Base-by-base conservation (phyloP, 1,140 invertebrate species). In the Halictus rubicundus region DNA sequence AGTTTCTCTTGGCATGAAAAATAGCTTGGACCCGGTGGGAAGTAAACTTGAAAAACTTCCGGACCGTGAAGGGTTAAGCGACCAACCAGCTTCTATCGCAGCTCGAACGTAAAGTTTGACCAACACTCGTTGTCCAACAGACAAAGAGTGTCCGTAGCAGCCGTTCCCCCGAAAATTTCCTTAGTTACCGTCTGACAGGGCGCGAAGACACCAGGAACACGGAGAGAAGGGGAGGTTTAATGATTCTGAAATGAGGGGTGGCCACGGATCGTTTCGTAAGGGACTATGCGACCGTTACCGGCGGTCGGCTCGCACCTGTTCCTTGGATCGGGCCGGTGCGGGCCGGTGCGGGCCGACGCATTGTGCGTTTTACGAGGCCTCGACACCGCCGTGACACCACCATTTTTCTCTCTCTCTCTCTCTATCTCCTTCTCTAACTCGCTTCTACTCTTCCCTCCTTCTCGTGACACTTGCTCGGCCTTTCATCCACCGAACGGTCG, bases 221-320 rank as follows among this genome's bases (percentile, higher is more conserved):
- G 39, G 63, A 54, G 66, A 37, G 54, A 57, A 68, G 42, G 32
- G 59, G 32, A 63, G 59, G 60, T 66, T 84, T 83, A 83, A 84
- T 82, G 77, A 75, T 39, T 46, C 23, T 60, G 49, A 81, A 81
- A 81, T 63, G 69, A 80, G 80, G 75, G 84, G 75, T 82, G 83
- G 68, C 73, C 52, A 23, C 61, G 70, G 49, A 37, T 42, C 39
- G 25, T 77, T 46, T 49, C 32, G 12, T 27, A 49, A 68, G 60
- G 66, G 74, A 70, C 37, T 68, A 71, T 16, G 49, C 49, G n/a
- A 83, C 83, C 82, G 82, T 80, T 84, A 84, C 65, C 8, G 32
- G 16, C 49, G 57, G 27, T 21, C 46, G 59, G 49, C 37, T 75
- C 39, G 72, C 84, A 85, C 84, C 84, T 86, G 84, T 86, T 86